Evolutionary conservation across 1,140 invertebrate genomes (phyloP).

Genomic region (Nylanderia fulva): DNA sequence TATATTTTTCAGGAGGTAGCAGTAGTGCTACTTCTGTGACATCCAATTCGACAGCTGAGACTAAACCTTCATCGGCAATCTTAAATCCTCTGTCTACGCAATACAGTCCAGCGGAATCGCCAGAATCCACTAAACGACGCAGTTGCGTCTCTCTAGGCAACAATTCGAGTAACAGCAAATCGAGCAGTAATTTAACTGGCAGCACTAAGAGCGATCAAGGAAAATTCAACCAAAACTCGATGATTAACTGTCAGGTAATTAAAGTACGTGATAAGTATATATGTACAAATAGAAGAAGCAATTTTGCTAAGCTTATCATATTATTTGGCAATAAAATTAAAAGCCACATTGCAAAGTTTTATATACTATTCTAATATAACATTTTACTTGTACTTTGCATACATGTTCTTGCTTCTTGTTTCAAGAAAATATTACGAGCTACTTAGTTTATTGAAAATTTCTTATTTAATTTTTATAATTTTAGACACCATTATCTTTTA

Average conservation of each 20-base stretch:
- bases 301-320: not conserved
- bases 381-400: not conserved
- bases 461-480: slow-evolving; percentile 66
- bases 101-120: slow-evolving; percentile 87
- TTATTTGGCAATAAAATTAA: too few species aligned
- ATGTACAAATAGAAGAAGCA: not conserved
- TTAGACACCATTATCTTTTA: slow-evolving; percentile 89
- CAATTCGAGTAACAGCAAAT: slow-evolving; percentile 90
- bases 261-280: slow-evolving; percentile 71
- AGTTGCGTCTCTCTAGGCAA: slow-evolving; percentile 91
- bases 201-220: slow-evolving; percentile 89
- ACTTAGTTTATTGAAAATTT: not conserved
- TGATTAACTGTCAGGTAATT: slow-evolving; percentile 82
- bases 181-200: slow-evolving; percentile 90
- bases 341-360: too few species aligned
- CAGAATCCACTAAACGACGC: slow-evolving; percentile 89
- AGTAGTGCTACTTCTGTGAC: slow-evolving; percentile 88
- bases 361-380: too few species aligned
- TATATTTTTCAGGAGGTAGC: slow-evolving; percentile 81
- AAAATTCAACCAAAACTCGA: slow-evolving; percentile 84
- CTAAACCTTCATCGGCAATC: slow-evolving; percentile 89
- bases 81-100: slow-evolving; percentile 86
- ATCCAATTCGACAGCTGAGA: slow-evolving; percentile 89
- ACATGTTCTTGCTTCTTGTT: not conserved
- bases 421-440: not conserved